Evolutionary conservation across 2,888 invertebrate genomes (phyloP), one percentile per base, ranked within the genome.

Genomic region (Macrophya annulata): DNA sequence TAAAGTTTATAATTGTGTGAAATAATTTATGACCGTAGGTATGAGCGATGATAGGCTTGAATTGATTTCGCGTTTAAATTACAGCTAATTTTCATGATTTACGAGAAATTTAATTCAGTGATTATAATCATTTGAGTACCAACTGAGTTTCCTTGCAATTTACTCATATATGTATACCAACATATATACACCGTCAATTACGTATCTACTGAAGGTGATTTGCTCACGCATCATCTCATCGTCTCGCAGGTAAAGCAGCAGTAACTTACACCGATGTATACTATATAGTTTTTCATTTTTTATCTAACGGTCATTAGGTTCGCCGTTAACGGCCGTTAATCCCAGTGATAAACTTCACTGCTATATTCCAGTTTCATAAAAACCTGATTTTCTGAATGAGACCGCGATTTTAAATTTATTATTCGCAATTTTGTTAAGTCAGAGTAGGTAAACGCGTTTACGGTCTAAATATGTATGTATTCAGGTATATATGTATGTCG

Each of bases 241-340:
- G 55, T 55, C 55, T 31, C 31, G 31, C 31, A 3, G 31, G 31
- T n/a, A n/a, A n/a, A n/a, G n/a, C 31, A 31, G n/a, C 25, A 4
- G n/a, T 62, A 62, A 74, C n/a, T 45, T 43, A 45, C 15, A 74
- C 72, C 72, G 40, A 37, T n/a, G 40, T 40, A 40, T 76, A 21
- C 25, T 31, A 31, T 74, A 21, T 55, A 51, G 17, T 77, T 55
- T 55, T 77, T 9, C 9, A 48, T 51, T 55, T 77, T 31, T 55
- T 37, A 55, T 55, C 25, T 17, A 21, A 77, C 77, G 55, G 77
- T 77, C 51, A 77, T 77, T 77, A 77, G 43, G 77, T 9, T n/a
- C 55, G 77, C 77, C 55, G 51, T 77, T 77, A 77, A 77, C 77
- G 77, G 25, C 17, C 77, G 77, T 77, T 51, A 77, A 77, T 25